These are phyloP conservation scores for Peromyscus aztecus DNA, from an alignment of 2,797 vertebrate genomes.

Conservation along the genomic window DNA sequence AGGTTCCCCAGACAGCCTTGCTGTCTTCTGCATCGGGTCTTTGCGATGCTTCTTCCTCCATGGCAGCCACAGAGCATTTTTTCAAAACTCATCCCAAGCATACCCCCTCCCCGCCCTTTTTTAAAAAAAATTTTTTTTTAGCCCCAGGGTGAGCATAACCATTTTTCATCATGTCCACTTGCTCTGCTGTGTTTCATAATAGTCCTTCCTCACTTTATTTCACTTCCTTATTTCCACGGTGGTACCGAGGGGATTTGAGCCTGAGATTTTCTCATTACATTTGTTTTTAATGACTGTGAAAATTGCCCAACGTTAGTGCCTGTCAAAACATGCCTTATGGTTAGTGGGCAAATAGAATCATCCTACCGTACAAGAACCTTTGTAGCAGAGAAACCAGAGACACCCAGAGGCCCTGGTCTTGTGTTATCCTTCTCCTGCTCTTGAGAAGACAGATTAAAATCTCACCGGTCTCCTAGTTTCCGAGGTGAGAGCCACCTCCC, in stretches of 20 bases:
- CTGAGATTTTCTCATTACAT: neutral
- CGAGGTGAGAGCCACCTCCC: neutral
- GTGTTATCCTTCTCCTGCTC: neutral
- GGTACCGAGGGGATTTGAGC: neutral
- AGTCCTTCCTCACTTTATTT: neutral
- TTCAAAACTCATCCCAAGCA: conserved; percentile 17
- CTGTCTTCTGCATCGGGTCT: neutral
- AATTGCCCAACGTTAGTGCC: neutral
- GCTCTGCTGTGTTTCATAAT: neutral
- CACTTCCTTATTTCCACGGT: conserved; percentile 21
- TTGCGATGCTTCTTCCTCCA: conserved; percentile 2
- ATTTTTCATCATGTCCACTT: neutral
- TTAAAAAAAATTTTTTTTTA: neutral
- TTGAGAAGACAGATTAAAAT: neutral
- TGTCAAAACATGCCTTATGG: neutral
- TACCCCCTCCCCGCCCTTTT: neutral
- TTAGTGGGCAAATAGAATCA: neutral
- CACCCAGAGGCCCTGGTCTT: neutral
- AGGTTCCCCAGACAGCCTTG: neutral
- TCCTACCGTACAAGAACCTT: neutral
- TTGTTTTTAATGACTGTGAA: neutral
- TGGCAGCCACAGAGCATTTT: conserved; percentile 10
- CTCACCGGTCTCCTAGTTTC: neutral
- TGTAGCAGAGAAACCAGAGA: neutral
- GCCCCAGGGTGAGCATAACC: neutral